phyloP scores from a whole-genome alignment of 2,888 invertebrate genomes.

The Oscheius sp. region DNA sequence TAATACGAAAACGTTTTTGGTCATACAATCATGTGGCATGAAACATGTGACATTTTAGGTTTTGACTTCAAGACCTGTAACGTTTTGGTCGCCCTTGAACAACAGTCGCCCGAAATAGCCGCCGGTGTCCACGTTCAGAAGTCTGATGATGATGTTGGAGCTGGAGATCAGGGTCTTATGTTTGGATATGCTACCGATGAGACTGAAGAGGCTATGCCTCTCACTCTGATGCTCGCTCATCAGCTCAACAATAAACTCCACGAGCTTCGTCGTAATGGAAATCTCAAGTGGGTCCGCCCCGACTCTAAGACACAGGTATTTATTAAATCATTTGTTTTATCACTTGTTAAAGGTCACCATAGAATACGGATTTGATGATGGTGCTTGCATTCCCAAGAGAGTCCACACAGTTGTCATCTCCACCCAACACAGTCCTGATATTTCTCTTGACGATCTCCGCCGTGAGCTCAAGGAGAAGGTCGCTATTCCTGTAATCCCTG shows the following conservation, averaged over 20 bases:
- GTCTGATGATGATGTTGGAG: slow-evolving; percentile 88
- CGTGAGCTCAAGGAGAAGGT: slow-evolving; percentile 78
- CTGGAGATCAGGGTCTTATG: slow-evolving; percentile 98
- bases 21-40: not conserved
- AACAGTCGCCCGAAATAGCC: slow-evolving; percentile 92
- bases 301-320: slow-evolving; percentile 91
- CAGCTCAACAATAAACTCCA: slow-evolving; percentile 89
- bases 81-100: slow-evolving; percentile 94
- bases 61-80: slow-evolving; percentile 99
- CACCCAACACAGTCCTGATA: slow-evolving; percentile 92
- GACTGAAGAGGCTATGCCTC: slow-evolving; percentile 94
- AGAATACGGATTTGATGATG: slow-evolving; percentile 89
- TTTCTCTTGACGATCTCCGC: slow-evolving; percentile 76
- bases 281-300: slow-evolving; percentile 92
- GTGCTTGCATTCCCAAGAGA: slow-evolving; percentile 90
- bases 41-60: slow-evolving; percentile 76
- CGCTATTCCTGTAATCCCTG: slow-evolving; percentile 88
- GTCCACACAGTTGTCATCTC: slow-evolving; percentile 97
- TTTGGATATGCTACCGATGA: slow-evolving; percentile 97
- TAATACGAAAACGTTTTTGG: not conserved
- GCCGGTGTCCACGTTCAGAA: slow-evolving; percentile 86
- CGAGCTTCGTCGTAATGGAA: slow-evolving; percentile 85
- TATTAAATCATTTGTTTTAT: not conserved
- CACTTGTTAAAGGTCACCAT: slow-evolving; percentile 82
- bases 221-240: slow-evolving; percentile 90